Evolutionary conservation across 2,797 vertebrate genomes (phyloP).

Genomic region (Iguana delicatissima): DNA sequence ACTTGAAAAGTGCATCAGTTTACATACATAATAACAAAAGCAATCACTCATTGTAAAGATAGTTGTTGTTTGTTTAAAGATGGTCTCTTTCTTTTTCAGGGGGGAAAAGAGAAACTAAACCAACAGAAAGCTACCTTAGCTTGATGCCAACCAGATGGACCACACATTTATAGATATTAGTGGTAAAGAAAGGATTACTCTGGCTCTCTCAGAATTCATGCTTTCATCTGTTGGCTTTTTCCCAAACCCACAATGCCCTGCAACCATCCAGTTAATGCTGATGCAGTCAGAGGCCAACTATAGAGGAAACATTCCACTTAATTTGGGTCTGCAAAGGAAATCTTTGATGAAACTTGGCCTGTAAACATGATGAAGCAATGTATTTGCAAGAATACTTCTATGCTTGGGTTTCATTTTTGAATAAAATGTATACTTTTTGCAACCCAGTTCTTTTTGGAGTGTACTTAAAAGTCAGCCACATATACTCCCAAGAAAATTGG

Average conservation of each 20-base stretch:
- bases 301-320: constrained; percentile 38
- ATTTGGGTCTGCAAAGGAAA: constrained; percentile 9
- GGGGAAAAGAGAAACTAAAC: rapidly evolving
- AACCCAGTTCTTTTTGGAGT: not conserved
- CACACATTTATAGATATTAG: constrained; percentile 18
- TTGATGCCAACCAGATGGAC: constrained; percentile 56
- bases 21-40: constrained; percentile 45
- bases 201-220: constrained; percentile 40
- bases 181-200: constrained; percentile 46
- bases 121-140: constrained; percentile 15
- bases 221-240: constrained; percentile 65
- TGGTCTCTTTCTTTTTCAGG: not conserved
- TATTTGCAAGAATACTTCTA: not conserved
- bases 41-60: constrained; percentile 39
- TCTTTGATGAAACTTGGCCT: constrained; percentile 9
- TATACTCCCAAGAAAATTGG: not conserved
- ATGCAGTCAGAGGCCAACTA: constrained; percentile 37
- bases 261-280: constrained; percentile 30
- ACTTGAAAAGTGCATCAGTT: constrained; percentile 36
- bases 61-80: constrained; percentile 50
- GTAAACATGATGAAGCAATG: constrained; percentile 12
- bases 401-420: not conserved
- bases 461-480: not conserved
- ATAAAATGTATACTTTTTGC: not conserved
- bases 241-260: constrained; percentile 56